These are phyloP conservation scores for Steinernema hermaphroditum DNA, from an alignment of 2,888 invertebrate species.

Conservation along the genomic window DNA sequence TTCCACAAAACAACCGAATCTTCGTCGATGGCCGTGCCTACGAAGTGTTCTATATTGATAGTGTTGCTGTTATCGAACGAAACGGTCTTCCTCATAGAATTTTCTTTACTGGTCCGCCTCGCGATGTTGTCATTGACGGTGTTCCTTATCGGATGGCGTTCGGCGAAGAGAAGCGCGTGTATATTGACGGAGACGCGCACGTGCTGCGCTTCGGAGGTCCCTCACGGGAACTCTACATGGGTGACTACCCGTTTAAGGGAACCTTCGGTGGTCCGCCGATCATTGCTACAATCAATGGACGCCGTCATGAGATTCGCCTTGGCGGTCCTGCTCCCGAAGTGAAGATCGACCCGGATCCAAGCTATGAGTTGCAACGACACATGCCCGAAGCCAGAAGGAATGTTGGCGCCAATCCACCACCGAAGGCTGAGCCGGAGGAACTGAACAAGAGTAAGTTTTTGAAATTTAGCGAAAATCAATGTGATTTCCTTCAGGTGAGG, in stretches of 20 bases:
- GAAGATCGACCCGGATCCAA: slow-evolving; percentile 79
- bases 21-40: slow-evolving; percentile 66
- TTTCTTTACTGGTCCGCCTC: slow-evolving; percentile 60
- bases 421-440: slow-evolving; percentile 32
- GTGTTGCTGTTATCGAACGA: slow-evolving; percentile 64
- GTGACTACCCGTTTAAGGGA: slow-evolving; percentile 85
- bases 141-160: slow-evolving; percentile 54
- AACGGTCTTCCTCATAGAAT: slow-evolving; percentile 65
- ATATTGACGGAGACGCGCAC: slow-evolving; percentile 68
- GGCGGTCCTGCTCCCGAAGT: slow-evolving; percentile 92
- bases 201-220: slow-evolving; percentile 82
- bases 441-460: slow-evolving; percentile 27
- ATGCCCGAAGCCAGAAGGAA: slow-evolving; percentile 34
- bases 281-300: slow-evolving; percentile 79
- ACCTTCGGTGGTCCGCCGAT: slow-evolving; percentile 83
- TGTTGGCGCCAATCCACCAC: slow-evolving; percentile 16
- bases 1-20: slow-evolving; percentile 65
- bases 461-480: not conserved
- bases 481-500: slow-evolving; percentile 18
- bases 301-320: slow-evolving; percentile 79
- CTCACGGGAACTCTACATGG: slow-evolving; percentile 85
- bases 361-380: slow-evolving; percentile 75
- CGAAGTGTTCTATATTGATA: slow-evolving; percentile 63
- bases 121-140: slow-evolving; percentile 65
- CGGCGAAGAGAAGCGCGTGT: slow-evolving; percentile 57